Evolutionary conservation across 30 jellyfish, hydroid and myxozoan genomes (phyloP).

Genomic region (Hydractinia echinata): DNA sequence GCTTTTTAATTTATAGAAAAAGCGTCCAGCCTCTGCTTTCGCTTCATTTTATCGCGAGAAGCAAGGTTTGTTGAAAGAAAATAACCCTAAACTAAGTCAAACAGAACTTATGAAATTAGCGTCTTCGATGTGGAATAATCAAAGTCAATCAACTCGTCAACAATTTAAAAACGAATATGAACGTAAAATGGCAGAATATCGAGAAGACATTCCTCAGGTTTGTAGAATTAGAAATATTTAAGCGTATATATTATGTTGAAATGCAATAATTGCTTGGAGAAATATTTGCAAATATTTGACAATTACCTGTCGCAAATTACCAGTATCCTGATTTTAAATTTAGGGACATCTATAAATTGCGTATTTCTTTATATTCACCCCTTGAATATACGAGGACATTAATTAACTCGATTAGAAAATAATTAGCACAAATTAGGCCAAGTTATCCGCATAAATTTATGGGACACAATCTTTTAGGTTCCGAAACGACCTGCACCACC

Average conservation of each 20-base stretch:
- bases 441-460: no score
- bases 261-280: no score
- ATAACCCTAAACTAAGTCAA: not conserved
- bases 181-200: constrained; percentile 1
- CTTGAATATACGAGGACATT: no score
- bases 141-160: not conserved
- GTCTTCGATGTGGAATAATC: constrained; percentile 8
- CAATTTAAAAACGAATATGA: not conserved
- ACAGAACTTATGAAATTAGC: constrained; percentile 19
- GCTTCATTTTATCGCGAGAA: constrained; percentile 20
- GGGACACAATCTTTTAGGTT: not conserved
- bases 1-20: not conserved
- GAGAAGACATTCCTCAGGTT: not conserved
- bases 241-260: no score
- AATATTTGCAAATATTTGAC: no score
- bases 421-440: no score
- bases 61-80: not conserved
- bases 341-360: no score
- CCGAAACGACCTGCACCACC: constrained; percentile 18
- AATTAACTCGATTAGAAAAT: no score
- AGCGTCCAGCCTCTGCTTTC: constrained; percentile 15
- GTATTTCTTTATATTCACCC: no score
- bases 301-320: no score
- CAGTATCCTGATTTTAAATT: no score
- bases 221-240: no score